phyloP scores from a whole-genome alignment of 1,140 invertebrate species.

The Protaetia brevitarsis region DNA sequence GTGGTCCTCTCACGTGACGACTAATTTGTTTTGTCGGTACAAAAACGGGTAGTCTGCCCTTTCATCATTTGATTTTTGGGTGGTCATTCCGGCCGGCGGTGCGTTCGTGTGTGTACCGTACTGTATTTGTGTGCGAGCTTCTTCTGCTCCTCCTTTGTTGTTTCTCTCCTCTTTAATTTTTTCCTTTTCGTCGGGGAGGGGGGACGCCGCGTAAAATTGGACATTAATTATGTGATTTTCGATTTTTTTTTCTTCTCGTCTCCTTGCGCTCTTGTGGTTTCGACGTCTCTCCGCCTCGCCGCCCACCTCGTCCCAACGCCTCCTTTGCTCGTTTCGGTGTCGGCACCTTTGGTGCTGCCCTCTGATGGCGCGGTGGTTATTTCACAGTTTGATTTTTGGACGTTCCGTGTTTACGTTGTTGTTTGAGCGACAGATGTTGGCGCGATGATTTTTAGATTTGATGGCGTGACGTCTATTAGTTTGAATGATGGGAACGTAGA shows the following conservation, averaged over 20 bases:
- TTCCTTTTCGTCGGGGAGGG: not conserved
- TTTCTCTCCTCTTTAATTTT: slow-evolving; percentile 22
- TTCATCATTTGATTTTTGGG: slow-evolving; percentile 28
- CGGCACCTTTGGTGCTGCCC: slow-evolving; percentile 1
- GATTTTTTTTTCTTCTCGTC: slow-evolving; percentile 18
- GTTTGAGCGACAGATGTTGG: slow-evolving; percentile 9
- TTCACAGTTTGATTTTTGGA: slow-evolving; percentile 12
- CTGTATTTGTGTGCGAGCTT: too few relatives aligned
- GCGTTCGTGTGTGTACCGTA: too few relatives aligned
- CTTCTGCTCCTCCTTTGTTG: not conserved
- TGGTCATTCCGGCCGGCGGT: slow-evolving; percentile 25
- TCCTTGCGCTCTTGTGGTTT: slow-evolving; percentile 1
- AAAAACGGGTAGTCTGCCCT: slow-evolving; percentile 26
- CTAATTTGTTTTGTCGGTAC: slow-evolving; percentile 28
- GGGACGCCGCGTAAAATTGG: slow-evolving; percentile 28
- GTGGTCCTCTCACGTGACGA: slow-evolving; percentile 19
- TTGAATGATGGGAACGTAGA: too few relatives aligned
- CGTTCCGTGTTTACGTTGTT: slow-evolving; percentile 2
- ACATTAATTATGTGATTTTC: slow-evolving; percentile 28
- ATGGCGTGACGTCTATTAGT: slow-evolving; percentile 6
- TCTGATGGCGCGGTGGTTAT: slow-evolving; percentile 13
- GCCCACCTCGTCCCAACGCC: not conserved
- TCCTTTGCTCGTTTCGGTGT: not conserved
- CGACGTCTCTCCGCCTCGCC: not conserved
- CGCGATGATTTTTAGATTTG: slow-evolving; percentile 6